Percentiles rank a stretch among this genome's conserved stretches.
Evolutionary conservation across 2,797 vertebrate species (phyloP).

Genomic region (Kryptolebias ocellatus): DNA sequence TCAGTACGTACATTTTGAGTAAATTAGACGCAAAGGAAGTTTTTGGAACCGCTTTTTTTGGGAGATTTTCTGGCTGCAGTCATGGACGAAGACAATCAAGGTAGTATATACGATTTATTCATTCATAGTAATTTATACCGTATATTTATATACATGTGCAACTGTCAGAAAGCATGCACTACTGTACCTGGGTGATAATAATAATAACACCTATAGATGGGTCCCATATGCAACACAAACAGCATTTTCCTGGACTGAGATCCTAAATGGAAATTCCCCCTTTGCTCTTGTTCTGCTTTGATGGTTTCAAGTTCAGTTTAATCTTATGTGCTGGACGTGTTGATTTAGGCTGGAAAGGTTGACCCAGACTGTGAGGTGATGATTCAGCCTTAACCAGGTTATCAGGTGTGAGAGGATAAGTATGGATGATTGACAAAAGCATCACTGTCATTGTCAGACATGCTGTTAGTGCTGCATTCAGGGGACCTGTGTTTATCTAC

Average conservation of each 20-base stretch:
- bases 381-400: constrained; percentile 21
- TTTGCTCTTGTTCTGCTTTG: neutral
- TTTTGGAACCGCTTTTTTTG: constrained; percentile 48
- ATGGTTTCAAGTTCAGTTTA: constrained; percentile 1
- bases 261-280: neutral
- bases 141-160: constrained; percentile 16
- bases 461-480: neutral
- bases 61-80: constrained; percentile 41
- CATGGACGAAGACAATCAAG: constrained; percentile 84
- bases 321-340: neutral
- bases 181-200: neutral
- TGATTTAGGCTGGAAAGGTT: constrained; percentile 5
- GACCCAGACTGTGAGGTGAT: constrained; percentile 44
- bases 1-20: constrained; percentile 44
- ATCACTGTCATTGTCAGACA: constrained; percentile 17
- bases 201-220: too few relatives aligned
- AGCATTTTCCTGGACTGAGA: constrained; percentile 7
- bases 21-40: constrained; percentile 60
- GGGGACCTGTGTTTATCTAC: constrained; percentile 14
- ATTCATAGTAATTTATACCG: constrained; percentile 7
- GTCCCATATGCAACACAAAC: neutral
- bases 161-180: constrained; percentile 25
- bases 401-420: constrained; percentile 29
- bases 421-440: constrained; percentile 17
- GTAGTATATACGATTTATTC: constrained; percentile 58